Evolutionary conservation across 2,113 vertebrate species (phyloP).

Genomic region (Pseudopodoces humilis): DNA sequence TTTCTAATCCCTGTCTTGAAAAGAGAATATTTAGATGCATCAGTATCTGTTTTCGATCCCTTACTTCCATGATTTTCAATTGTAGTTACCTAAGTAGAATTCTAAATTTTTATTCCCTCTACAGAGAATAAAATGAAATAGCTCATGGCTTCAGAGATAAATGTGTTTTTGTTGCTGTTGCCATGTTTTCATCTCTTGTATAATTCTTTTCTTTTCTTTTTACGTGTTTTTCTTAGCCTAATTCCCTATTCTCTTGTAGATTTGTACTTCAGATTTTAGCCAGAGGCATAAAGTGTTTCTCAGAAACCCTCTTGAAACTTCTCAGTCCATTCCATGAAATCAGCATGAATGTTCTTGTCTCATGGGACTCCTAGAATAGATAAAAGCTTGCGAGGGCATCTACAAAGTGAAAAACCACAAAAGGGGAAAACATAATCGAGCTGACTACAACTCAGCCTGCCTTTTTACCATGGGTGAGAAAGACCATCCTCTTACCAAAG

Average conservation of each 20-base stretch:
- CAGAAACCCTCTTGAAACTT: constrained; percentile 33
- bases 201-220: not conserved
- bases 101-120: not conserved
- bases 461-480: not conserved
- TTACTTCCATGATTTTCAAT: not conserved
- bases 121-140: not conserved
- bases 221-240: not conserved
- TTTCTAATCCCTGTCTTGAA: not conserved
- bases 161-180: not conserved
- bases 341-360: constrained; percentile 15
- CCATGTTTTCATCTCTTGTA: not conserved
- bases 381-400: constrained; percentile 40
- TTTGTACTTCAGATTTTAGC: constrained; percentile 44
- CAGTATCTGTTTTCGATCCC: not conserved
- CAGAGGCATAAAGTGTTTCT: constrained; percentile 31
- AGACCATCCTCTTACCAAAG: not conserved
- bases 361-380: constrained; percentile 34
- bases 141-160: not conserved
- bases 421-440: not conserved
- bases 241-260: constrained; percentile 38
- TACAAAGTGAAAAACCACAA: constrained; percentile 5
- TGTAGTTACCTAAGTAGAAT: not conserved
- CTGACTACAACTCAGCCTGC: not conserved
- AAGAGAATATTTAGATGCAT: not conserved
- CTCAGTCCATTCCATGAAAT: constrained; percentile 34